A percentile compares a stretch with the other conserved stretches of the same genome.
Conservation (phyloP, 2,888 invertebrate genomes). For the Exocentrus adspersus region DNA sequence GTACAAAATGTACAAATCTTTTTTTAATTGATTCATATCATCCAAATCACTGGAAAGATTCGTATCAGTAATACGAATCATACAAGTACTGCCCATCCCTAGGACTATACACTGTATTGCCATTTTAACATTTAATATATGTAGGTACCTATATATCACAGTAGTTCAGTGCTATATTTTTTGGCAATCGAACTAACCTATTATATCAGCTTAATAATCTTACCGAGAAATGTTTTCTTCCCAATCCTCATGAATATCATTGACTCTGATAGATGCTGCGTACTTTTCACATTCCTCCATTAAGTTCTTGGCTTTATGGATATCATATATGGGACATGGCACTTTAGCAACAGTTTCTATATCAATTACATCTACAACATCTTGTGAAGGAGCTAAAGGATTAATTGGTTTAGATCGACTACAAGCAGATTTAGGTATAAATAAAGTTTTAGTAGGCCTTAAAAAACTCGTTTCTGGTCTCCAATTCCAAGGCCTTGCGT, state of each 20-base stretch:
- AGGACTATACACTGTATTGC: too few species aligned
- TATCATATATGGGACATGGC: slow-evolving; percentile 68
- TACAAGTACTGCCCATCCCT: too few species aligned
- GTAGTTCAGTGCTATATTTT: too few species aligned
- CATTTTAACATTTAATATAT: too few species aligned
- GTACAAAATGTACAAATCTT: too few species aligned
- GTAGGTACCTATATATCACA: too few species aligned
- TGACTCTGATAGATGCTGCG: slow-evolving; percentile 69
- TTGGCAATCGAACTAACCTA: too few species aligned
- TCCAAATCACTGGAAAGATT: too few species aligned
- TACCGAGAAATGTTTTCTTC: slow-evolving; percentile 74
- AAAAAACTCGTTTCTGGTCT: slow-evolving; percentile 72
- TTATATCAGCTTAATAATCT: slow-evolving; percentile 31
- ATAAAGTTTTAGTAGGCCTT: slow-evolving; percentile 68
- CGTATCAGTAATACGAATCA: too few species aligned
- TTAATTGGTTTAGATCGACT: slow-evolving; percentile 49
- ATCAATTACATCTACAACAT: slow-evolving; percentile 62
- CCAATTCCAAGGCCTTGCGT: slow-evolving; percentile 77
- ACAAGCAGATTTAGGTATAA: slow-evolving; percentile 58
- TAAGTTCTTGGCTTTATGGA: slow-evolving; percentile 68
- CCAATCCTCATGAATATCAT: slow-evolving; percentile 73
- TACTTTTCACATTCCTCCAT: slow-evolving; percentile 79
- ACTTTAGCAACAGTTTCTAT: slow-evolving; percentile 62
- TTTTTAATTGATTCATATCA: too few species aligned
- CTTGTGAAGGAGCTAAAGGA: slow-evolving; percentile 46